Evolutionary conservation across 2,113 vertebrate species (phyloP), one percentile per base, ranked within the genome.

Genomic region (Poicephalus gulielmi): DNA sequence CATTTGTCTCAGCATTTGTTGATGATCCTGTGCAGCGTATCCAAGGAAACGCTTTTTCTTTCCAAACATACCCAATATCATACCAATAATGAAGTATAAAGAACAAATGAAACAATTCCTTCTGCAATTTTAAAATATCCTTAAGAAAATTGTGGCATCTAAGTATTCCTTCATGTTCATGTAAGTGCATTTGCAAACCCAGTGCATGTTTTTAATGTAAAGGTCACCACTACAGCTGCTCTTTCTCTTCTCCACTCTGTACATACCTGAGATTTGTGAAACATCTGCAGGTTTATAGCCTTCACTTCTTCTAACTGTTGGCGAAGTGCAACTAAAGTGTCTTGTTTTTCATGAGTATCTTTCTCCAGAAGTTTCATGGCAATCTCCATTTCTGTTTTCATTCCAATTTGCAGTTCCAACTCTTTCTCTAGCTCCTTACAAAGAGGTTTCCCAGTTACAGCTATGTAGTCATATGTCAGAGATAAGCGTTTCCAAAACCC

Each of bases 371-470:
- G 97, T 94, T 99, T 99, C 99, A 99, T 99, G 86, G 99, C 99
- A 84, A 99, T 99, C 97, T 99, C 99, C 98, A 99, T 99, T 97
- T 99, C 99, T 31, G 99, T 98, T 98, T 99, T 99, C 97, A 99
- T 98, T 39, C 98, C 98, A 76, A 99, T 98, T 95, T 99, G 99
- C 75, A 99, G 97, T 92, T 99, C 98, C 96, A 99, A 68, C 96
- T 99, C 99, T 74, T 98, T 99, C 89, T 99, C 99, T 94, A 99
- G 95, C 97, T 99, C 99, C 99, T 99, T 96, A 89, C 76, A 92
- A 95, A 77, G 57, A 95, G 14, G 95, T 87, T 79, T 88, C 71
- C 84, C 49, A 80, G 37, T 94, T 82, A 96, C 64, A 91, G 57
- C 67, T 70, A 66, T 0, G 15, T 20, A 53, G 60, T 39, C 25